These are phyloP conservation scores for Clarias laeviceps DNA, from an alignment of 2,797 vertebrate genomes.

Conservation along the genomic window DNA sequence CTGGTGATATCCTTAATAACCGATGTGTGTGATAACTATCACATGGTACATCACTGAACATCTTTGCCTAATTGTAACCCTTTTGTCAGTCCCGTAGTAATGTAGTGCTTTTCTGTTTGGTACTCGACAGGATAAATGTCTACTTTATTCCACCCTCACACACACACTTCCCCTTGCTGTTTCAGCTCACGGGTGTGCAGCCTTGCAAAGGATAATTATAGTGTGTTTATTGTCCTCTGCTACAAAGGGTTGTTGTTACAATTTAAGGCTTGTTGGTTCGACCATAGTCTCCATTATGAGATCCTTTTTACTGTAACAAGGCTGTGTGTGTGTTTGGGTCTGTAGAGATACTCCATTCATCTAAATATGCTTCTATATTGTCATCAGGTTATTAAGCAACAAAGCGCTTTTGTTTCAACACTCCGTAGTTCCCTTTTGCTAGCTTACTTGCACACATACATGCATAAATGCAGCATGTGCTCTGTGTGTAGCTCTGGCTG, in stretches of 20 bases:
- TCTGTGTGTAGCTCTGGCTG: slow-evolving; percentile 27
- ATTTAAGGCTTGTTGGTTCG: slow-evolving; percentile 41
- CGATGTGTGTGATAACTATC: background rate
- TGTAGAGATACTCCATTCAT: slow-evolving; percentile 17
- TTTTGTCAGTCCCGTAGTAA: background rate
- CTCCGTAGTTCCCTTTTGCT: slow-evolving; percentile 23
- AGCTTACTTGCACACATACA: slow-evolving; percentile 1
- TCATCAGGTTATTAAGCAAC: slow-evolving; percentile 51
- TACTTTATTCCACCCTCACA: slow-evolving; percentile 26
- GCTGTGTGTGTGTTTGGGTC: slow-evolving; percentile 21
- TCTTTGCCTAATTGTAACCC: background rate
- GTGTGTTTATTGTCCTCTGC: slow-evolving; percentile 19
- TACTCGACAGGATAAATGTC: slow-evolving; percentile 24
- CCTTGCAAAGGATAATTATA: slow-evolving; percentile 19
- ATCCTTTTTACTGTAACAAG: slow-evolving; percentile 27
- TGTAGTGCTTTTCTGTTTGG: background rate
- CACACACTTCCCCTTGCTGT: slow-evolving; percentile 37
- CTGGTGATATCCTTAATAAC: background rate
- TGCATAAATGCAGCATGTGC: background rate
- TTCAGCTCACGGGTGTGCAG: slow-evolving; percentile 29
- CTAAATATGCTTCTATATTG: slow-evolving; percentile 37
- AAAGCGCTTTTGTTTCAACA: slow-evolving; percentile 53
- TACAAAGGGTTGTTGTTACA: slow-evolving; percentile 35
- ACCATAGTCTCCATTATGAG: slow-evolving; percentile 30
- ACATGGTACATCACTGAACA: background rate